A percentile compares a stretch with the other conserved stretches of the same genome.
phyloP scores from a whole-genome alignment of 1,140 invertebrate species.

The Drosophila gunungcola region DNA sequence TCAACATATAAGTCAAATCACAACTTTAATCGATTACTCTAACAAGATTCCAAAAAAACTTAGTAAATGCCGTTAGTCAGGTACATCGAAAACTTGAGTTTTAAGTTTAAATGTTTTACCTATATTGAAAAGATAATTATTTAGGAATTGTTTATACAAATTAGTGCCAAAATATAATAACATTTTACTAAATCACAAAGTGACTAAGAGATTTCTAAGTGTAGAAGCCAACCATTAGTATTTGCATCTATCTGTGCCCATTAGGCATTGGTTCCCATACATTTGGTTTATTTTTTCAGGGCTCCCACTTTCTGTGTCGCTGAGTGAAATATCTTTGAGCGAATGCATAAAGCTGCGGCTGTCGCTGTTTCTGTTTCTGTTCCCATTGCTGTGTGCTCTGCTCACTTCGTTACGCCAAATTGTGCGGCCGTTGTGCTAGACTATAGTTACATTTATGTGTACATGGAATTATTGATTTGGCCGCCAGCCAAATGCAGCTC shows the following conservation, averaged over 20 bases:
- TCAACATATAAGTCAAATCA: too few species aligned
- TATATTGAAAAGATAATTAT: too few species aligned
- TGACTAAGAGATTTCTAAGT: background rate
- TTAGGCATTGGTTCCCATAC: slow-evolving; percentile 58
- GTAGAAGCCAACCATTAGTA: slow-evolving; percentile 18
- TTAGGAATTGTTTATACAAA: too few species aligned
- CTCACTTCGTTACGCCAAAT: slow-evolving; percentile 32
- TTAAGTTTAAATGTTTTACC: too few species aligned
- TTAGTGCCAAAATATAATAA: too few species aligned
- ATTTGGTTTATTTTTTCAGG: slow-evolving; percentile 46
- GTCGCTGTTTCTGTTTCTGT: slow-evolving; percentile 20
- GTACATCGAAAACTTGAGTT: too few species aligned
- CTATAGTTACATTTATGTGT: slow-evolving; percentile 38
- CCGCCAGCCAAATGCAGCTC: slow-evolving; percentile 21
- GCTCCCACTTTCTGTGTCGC: slow-evolving; percentile 47
- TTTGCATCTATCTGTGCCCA: slow-evolving; percentile 59
- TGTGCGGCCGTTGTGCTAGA: slow-evolving; percentile 13
- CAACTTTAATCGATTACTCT: too few species aligned
- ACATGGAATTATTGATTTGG: slow-evolving; percentile 52
- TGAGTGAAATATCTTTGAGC: slow-evolving; percentile 60
- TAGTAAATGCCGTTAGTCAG: too few species aligned
- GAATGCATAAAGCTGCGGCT: slow-evolving; percentile 50
- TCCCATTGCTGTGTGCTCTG: slow-evolving; percentile 2
- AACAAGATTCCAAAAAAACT: too few species aligned
- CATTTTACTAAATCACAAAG: background rate